Base-by-base conservation (phyloP, 2,888 invertebrate species). In the Euphydryas editha region DNA sequence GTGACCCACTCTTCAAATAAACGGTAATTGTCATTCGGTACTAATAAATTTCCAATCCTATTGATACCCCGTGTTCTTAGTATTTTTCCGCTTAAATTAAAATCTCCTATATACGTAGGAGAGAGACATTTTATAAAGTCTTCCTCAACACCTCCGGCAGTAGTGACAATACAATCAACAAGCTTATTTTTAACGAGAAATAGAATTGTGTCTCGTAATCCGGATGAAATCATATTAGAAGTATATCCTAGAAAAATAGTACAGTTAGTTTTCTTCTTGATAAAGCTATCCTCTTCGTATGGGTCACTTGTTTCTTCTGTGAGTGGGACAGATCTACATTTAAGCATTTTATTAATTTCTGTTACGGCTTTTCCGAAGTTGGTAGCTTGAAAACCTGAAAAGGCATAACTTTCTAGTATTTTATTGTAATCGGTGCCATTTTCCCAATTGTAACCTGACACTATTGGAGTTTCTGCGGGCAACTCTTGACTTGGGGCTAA, bases 21-120 rank as follows among this genome's bases (percentile, higher is more conserved):
- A 81, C 99, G 99, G 85, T 99, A 99, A 89, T 99, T 99, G 78
- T 98, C 96, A 90, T 99, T 99, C 1, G 99, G 99, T 0, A 99
- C 98, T 57, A 99, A 92, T 51, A 99, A 94, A 89, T 99, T 99
- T 0, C 93, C 93, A 68, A 97, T 97, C 72, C 98, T 92, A 85
- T 99, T 99, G 61, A 99, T 96, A 6, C 98, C 99, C 61, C 95
- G 95, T 15, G 97, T 95, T 61, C 99, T 93, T 18, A 99, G 93
- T 57, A 93, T 90, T 85, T 95, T 95, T 0, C 99, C 99, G 74
- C 95, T 94, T 62, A 99, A 92, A 79, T 95, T 92, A 82, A 99
- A 99, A 79, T 98, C 97, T 0, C 99, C 99, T 59, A 99, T 84
- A 78, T 95, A 99, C 0, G 99, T 99, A 0, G 98, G 97, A 1